Evolutionary conservation across 92 coral and sea anemone genomes (phyloP).

Genomic region (Epizoanthus rinbou): DNA sequence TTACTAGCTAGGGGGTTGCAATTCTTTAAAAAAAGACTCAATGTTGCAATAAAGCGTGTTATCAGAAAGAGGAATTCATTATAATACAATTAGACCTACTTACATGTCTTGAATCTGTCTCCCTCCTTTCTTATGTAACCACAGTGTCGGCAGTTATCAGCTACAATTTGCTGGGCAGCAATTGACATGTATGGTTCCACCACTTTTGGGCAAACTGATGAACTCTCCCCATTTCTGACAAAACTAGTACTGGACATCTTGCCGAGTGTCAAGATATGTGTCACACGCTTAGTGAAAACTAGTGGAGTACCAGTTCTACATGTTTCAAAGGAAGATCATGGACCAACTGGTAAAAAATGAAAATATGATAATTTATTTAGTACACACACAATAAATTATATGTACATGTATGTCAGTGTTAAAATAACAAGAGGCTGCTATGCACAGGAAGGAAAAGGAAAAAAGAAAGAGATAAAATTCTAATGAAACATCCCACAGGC

Average conservation of each 20-base stretch:
- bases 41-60: too few relatives aligned
- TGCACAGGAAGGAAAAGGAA: too few relatives aligned
- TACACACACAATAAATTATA: too few relatives aligned
- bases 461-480: too few relatives aligned
- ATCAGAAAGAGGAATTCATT: too few relatives aligned
- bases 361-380: neutral
- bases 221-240: neutral
- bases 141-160: conserved; percentile 81
- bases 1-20: too few relatives aligned
- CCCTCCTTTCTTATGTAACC: conserved; percentile 98
- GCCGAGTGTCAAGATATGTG: neutral
- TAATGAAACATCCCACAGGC: too few relatives aligned
- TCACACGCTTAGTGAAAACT: neutral
- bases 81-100: conserved; percentile 27
- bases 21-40: too few relatives aligned
- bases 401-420: too few relatives aligned
- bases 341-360: neutral
- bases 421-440: too few relatives aligned
- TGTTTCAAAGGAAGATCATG: neutral
- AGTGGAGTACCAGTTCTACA: neutral
- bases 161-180: conserved; percentile 76
- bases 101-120: conserved; percentile 71
- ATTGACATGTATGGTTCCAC: conserved; percentile 91
- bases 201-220: neutral
- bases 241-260: neutral